Evolutionary conservation across 2,888 invertebrate genomes (phyloP), one percentile per base, ranked within the genome.

Genomic region (Resseliella maxima): DNA sequence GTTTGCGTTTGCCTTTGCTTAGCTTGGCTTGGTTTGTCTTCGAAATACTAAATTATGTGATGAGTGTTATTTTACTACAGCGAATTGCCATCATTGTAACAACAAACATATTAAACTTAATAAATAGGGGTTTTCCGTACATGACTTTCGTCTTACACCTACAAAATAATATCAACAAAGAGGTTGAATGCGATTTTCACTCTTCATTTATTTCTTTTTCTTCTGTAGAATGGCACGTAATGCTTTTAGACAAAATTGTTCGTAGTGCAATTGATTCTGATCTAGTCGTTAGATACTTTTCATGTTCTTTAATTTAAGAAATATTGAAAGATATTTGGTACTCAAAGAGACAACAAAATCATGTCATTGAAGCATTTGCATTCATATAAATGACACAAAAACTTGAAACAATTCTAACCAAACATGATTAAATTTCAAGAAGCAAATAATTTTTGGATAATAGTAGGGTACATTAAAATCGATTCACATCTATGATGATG

Each of bases 61-160:
- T 72, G 72, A 72, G 72, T 72, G 31, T 35, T 72, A 72, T 72
- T 72, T 72, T 72, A 72, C 72, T 72, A 72, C 72, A 72, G 72
- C 72, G 72, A 72, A 72, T 72, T 72, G 72, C 72, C 72, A 72
- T 72, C 72, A 72, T 72, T 72, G 72, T 72, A 72, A 72, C 72
- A 72, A 72, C 72, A 35, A 31, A 72, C 72, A 31, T 72, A 72
- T 72, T 72, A 72, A 72, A 72, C 72, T 72, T 72, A 72, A 72
- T 72, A 72, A 72, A 72, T 72, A 72, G 72, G 72, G 72, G 72
- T 72, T 72, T 72, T 72, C 72, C 72, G 72, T 72, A 72, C 72
- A 72, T 72, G 72, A 72, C 31, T 72, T 72, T 72, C 72, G 31
- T 72, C 72, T 35, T 72, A 72, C 72, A 72, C 72, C 72, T 72